phyloP scores from a whole-genome alignment of 2,797 vertebrate genomes.

The Microctenopoma stevenorrisi region DNA sequence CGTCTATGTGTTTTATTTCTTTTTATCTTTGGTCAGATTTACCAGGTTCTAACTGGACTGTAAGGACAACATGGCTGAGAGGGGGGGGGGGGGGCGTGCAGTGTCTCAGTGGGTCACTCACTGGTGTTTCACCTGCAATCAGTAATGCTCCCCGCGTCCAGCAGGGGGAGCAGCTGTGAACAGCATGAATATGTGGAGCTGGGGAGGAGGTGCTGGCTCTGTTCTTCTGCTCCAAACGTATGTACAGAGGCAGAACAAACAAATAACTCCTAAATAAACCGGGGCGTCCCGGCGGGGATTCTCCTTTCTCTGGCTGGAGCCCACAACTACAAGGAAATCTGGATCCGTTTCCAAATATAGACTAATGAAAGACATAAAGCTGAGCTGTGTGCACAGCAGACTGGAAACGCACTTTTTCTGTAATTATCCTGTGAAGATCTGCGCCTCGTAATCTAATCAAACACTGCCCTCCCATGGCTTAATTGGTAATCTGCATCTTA shows the following conservation, averaged over 20 bases:
- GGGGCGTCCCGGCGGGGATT: not conserved
- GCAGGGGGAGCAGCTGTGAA: not conserved
- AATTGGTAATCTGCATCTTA: slow-evolving; percentile 63
- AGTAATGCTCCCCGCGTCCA: not conserved
- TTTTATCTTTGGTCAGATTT: no score
- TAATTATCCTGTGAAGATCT: slow-evolving; percentile 18
- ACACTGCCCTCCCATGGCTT: slow-evolving; percentile 79
- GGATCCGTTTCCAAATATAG: slow-evolving; percentile 5
- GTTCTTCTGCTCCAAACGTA: no score
- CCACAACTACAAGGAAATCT: not conserved
- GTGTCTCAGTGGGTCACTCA: no score
- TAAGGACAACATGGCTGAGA: not conserved
- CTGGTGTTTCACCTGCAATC: slow-evolving; percentile 4
- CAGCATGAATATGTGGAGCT: no score
- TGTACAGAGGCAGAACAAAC: no score
- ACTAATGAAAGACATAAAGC: slow-evolving; percentile 20
- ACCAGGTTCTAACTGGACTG: no score
- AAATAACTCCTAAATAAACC: not conserved
- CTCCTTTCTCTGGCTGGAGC: not conserved
- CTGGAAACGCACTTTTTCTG: slow-evolving; percentile 20
- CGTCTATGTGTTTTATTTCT: no score
- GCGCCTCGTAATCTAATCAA: slow-evolving; percentile 68
- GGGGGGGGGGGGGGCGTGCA: not conserved
- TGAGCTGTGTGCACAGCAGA: slow-evolving; percentile 2
- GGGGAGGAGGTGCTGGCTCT: no score